phyloP scores from a whole-genome alignment of 23 tunicate species.

The Styela clava region DNA sequence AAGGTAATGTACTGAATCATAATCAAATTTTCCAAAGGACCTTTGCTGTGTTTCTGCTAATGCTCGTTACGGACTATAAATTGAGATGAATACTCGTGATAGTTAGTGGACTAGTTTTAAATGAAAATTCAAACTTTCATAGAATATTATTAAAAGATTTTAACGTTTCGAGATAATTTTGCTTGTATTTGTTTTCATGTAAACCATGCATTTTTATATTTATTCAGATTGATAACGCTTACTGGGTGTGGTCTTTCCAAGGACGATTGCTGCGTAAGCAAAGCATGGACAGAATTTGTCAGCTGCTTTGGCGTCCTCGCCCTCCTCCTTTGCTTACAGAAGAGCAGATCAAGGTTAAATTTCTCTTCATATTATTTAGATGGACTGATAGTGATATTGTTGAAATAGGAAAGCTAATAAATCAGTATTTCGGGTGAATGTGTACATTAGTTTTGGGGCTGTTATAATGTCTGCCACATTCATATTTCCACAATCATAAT shows the following conservation, averaged over 20 bases:
- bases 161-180: too few species aligned
- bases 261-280: slow-evolving; percentile 83
- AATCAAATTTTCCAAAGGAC: not conserved
- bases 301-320: slow-evolving; percentile 93
- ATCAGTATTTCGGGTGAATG: too few species aligned
- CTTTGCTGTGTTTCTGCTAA: not conserved
- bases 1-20: slow-evolving; percentile 45
- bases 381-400: not conserved
- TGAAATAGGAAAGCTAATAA: not conserved
- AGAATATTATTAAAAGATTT: too few species aligned
- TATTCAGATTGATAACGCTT: slow-evolving; percentile 77
- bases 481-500: too few species aligned
- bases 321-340: slow-evolving; percentile 69
- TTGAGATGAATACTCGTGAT: not conserved
- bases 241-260: slow-evolving; percentile 99
- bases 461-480: too few species aligned
- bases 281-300: slow-evolving; percentile 63
- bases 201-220: not conserved
- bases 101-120: too few species aligned
- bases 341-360: slow-evolving; percentile 60
- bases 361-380: not conserved
- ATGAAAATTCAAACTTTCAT: too few species aligned
- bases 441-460: too few species aligned
- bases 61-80: not conserved
- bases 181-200: too few species aligned